Base-by-base conservation (phyloP, 2,888 invertebrate species). In the Heliconius aoede region DNA sequence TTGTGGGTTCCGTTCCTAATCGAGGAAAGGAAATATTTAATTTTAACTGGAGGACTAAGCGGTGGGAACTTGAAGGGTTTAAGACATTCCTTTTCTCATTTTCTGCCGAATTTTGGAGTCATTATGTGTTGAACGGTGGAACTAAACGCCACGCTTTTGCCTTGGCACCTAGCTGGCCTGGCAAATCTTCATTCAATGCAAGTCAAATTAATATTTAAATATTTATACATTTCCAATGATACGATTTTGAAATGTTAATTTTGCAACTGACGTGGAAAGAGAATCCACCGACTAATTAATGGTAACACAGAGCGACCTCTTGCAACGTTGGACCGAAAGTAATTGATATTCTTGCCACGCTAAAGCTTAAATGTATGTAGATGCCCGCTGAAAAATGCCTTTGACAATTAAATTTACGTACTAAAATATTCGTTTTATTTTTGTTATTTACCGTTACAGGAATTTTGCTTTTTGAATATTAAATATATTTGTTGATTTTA, bases 301-400 rank as follows among this genome's bases (percentile, higher is more conserved):
- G 36, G 36, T 36, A 62, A n/a, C 62, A 62, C 36, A 65, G 64
- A 62, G 18, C 18, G 3, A 40, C 36, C 65, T 40, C 65, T 65
- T 65, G 65, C 36, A 24, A 65, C 8, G 40, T 65, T 65, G 36
- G 36, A 18, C 15, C 24, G 3, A 26, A n/a, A 40, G 15, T 40
- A 40, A 65, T 65, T 65, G 65, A 65, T 65, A 65, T 65, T 65
- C 40, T 36, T 65, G 36, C 24, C 24, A 26, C 65, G 18, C 24
- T 18, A 65, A 65, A 40, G 65, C 36, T 40, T 40, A 65, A 65
- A 40, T 40, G 65, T 65, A 24, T 65, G 65, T 65, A 36, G 65
- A 40, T 36, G 32, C 8, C 61, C 61, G 24, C 24, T 36, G 64
- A 24, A 65, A 65, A 36, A 65, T 65, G 24, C 36, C 9, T 65